Conservation (phyloP, 2,113 vertebrate genomes). For the Caracal caracal region DNA sequence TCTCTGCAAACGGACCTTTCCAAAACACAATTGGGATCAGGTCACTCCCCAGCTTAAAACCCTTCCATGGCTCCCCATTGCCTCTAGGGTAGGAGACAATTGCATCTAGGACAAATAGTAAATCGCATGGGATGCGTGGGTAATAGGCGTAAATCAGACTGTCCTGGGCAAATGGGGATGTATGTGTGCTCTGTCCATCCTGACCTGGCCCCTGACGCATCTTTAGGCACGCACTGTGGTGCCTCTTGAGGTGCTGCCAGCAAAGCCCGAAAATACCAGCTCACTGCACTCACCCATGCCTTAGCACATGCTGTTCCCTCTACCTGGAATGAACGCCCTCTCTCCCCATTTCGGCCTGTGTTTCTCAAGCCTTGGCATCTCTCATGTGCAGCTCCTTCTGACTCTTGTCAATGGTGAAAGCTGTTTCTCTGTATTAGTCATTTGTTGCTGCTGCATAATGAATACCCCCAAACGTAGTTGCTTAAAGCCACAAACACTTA, state of each 20-base stretch:
- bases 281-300: background rate
- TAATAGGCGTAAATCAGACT: background rate
- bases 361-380: background rate
- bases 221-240: background rate
- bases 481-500: background rate
- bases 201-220: background rate
- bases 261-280: background rate
- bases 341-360: background rate
- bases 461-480: background rate
- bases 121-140: background rate
- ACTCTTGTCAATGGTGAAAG: background rate
- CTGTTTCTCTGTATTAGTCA: background rate
- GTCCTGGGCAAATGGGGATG: background rate
- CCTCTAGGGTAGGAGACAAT: background rate
- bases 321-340: background rate
- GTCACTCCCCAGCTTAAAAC: background rate
- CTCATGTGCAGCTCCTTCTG: background rate
- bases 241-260: background rate
- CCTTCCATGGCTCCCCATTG: background rate
- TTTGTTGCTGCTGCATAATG: background rate
- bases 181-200: background rate
- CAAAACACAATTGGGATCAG: background rate
- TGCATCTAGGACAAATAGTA: background rate
- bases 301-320: background rate
- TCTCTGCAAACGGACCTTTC: background rate